Conservation (phyloP, 2,888 invertebrate genomes). For the Epirrhoe tristata region DNA sequence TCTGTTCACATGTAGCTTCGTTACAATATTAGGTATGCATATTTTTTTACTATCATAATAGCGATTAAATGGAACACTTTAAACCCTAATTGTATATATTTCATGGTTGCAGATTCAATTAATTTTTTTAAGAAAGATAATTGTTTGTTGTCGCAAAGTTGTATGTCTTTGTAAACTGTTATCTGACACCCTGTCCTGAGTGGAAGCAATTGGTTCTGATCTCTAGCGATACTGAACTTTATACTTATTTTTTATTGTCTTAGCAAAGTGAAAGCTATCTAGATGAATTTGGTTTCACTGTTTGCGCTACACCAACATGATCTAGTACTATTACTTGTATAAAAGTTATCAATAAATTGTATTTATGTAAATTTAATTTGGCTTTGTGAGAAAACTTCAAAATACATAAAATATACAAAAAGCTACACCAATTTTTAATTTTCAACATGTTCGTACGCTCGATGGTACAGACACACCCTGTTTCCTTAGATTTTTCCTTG, state of each 20-base stretch:
- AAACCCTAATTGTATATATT: constrained; percentile 83
- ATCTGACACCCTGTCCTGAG: constrained; percentile 58
- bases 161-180: constrained; percentile 69
- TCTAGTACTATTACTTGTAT: constrained; percentile 82
- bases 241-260: constrained; percentile 60
- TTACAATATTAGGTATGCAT: constrained; percentile 85
- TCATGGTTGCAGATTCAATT: constrained; percentile 80
- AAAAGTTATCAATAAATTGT: constrained; percentile 82
- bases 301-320: constrained; percentile 45
- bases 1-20: constrained; percentile 82
- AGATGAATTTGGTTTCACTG: constrained; percentile 71
- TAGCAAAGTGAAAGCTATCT: constrained; percentile 67
- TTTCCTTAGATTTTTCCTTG: constrained; percentile 16
- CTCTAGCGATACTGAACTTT: constrained; percentile 74
- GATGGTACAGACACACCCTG: too few relatives aligned
- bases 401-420: constrained; percentile 83
- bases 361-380: constrained; percentile 85
- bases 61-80: constrained; percentile 74
- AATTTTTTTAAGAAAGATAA: constrained; percentile 82
- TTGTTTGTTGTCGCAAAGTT: constrained; percentile 78
- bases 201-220: constrained; percentile 72
- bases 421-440: constrained; percentile 81
- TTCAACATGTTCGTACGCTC: constrained; percentile 41
- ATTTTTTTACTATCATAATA: constrained; percentile 84
- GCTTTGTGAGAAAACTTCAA: constrained; percentile 84